Conservation (phyloP, 2,797 vertebrate genomes). For the Sphenodon punctatus region DNA sequence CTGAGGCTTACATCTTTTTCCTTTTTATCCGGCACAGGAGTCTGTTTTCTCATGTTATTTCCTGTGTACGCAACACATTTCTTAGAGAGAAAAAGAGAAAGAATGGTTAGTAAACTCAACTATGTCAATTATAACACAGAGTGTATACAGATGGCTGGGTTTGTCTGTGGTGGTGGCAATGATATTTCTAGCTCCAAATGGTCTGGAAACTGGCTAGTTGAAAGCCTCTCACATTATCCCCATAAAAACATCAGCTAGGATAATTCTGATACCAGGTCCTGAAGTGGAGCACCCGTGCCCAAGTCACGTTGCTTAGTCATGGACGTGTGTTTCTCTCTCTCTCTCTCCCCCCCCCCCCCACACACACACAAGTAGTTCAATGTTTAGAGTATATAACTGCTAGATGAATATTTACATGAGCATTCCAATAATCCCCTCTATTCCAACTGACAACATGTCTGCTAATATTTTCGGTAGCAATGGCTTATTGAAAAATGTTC, state of each 20-base stretch:
- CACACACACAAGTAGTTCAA: no score
- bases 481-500: no score
- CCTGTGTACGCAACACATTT: slow-evolving; percentile 99
- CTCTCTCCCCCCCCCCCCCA: no score
- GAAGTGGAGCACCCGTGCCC: background rate
- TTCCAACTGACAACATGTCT: background rate
- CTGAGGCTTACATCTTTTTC: slow-evolving; percentile 93
- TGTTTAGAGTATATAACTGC: background rate
- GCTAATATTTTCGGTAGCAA: background rate
- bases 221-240: background rate
- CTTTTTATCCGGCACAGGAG: slow-evolving; percentile 94
- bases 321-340: no score
- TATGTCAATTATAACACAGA: background rate
- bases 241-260: background rate
- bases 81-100: slow-evolving; percentile 72
- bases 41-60: slow-evolving; percentile 99
- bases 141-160: background rate
- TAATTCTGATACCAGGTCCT: background rate
- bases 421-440: background rate
- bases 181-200: background rate
- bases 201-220: background rate
- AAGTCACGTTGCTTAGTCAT: no score
- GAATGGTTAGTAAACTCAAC: slow-evolving; percentile 12
- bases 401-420: background rate
- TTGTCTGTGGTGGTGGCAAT: no score